These are phyloP conservation scores for Centropus bengalensis DNA, from an alignment of 2,113 vertebrate genomes.

Conservation along the genomic window DNA sequence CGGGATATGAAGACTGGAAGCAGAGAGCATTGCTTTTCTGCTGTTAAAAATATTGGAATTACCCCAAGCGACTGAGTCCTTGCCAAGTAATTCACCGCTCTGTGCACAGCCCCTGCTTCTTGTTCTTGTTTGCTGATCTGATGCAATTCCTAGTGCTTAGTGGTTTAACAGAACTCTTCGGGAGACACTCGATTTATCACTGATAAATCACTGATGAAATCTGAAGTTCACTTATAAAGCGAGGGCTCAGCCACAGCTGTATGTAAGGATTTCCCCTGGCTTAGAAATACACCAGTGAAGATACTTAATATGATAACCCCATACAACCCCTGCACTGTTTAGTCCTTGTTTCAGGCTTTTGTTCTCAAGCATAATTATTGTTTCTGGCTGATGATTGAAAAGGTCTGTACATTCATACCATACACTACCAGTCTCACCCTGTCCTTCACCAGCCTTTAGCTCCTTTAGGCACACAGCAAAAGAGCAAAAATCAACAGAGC, in stretches of 20 bases:
- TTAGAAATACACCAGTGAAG: background rate
- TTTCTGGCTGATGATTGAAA: background rate
- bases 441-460: background rate
- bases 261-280: constrained; percentile 25
- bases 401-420: background rate
- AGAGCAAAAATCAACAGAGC: background rate
- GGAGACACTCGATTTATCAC: constrained; percentile 61
- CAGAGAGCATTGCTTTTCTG: background rate
- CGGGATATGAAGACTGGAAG: rapidly evolving
- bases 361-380: background rate
- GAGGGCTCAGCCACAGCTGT: constrained; percentile 38
- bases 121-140: constrained; percentile 16
- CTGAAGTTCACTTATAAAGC: constrained; percentile 50
- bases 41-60: background rate
- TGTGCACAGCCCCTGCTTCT: constrained; percentile 5
- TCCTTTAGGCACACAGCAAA: background rate
- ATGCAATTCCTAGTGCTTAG: constrained; percentile 36
- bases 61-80: constrained; percentile 6
- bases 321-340: background rate
- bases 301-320: background rate
- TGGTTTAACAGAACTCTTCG: constrained; percentile 51
- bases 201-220: constrained; percentile 69
- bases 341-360: constrained; percentile 10
- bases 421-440: background rate
- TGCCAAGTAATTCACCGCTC: constrained; percentile 26